phyloP scores from a whole-genome alignment of 1,140 invertebrate genomes.

The Drosophila sp. region DNA sequence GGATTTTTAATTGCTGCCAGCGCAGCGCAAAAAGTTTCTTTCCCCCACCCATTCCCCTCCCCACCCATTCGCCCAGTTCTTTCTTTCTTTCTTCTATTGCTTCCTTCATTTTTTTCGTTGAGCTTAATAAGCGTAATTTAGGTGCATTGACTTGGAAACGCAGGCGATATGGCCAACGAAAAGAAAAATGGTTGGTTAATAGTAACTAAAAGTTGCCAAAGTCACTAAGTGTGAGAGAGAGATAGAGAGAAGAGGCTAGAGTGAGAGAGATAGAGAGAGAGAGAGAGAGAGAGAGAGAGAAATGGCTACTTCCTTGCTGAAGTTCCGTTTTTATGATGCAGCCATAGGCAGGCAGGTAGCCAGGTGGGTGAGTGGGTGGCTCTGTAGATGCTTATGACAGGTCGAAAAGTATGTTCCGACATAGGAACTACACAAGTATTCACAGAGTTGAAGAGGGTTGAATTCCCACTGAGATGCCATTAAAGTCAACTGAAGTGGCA shows the following conservation, averaged over 20 bases:
- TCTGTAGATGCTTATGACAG: conserved; percentile 1
- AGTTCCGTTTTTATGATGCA: conserved; percentile 6
- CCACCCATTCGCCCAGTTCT: conserved; percentile 11
- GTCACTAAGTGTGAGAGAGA: background rate
- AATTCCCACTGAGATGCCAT: conserved; percentile 9
- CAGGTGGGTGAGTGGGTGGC: background rate
- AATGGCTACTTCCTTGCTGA: conserved; percentile 5
- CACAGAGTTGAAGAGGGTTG: conserved; percentile 1
- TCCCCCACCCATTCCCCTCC: too few relatives aligned
- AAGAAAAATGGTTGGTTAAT: conserved; percentile 14
- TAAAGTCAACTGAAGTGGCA: conserved; percentile 10
- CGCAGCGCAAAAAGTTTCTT: conserved; percentile 50
- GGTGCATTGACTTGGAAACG: conserved; percentile 64
- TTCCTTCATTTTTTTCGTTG: conserved; percentile 27
- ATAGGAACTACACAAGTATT: conserved; percentile 3
- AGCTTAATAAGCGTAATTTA: conserved; percentile 53
- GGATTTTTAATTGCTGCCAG: conserved; percentile 72
- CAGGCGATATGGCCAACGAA: conserved; percentile 39
- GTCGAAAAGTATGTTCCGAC: conserved; percentile 2
- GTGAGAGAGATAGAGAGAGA: background rate
- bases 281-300: background rate
- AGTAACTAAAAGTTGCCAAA: conserved; percentile 13
- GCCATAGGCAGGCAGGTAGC: background rate
- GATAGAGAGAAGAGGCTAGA: background rate
- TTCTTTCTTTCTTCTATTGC: conserved; percentile 4